Evolutionary conservation across 2,888 invertebrate species (phyloP).

Genomic region (Apotomis betuletana): DNA sequence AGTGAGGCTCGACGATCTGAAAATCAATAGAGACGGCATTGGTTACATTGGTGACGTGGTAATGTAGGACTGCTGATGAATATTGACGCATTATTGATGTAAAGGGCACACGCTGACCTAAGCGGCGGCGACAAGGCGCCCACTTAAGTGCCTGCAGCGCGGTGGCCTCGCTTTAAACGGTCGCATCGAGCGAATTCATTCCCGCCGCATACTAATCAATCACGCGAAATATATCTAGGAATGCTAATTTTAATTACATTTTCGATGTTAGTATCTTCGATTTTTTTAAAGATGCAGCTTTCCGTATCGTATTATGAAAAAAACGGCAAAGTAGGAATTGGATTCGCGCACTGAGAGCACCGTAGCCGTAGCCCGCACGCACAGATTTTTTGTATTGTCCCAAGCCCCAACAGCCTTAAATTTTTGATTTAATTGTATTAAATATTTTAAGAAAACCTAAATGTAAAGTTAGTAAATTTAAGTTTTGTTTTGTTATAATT

Average conservation of each 20-base stretch:
- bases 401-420: too few species aligned
- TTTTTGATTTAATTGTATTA: too few species aligned
- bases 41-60: not conserved
- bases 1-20: slow-evolving; percentile 78
- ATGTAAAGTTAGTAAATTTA: too few species aligned
- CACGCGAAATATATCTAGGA: slow-evolving; percentile 3
- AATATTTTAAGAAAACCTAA: too few species aligned
- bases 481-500: too few species aligned
- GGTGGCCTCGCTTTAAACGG: slow-evolving; percentile 33
- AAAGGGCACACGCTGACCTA: slow-evolving; percentile 36
- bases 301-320: too few species aligned
- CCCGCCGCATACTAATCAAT: slow-evolving; percentile 2
- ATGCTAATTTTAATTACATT: slow-evolving; percentile 3
- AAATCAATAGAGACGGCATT: slow-evolving; percentile 46
- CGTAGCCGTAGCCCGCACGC: too few species aligned
- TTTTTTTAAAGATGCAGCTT: not conserved
- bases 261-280: not conserved
- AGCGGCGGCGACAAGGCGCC: slow-evolving; percentile 44
- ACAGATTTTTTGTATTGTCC: too few species aligned
- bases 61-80: slow-evolving; percentile 21
- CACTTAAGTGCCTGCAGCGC: slow-evolving; percentile 56
- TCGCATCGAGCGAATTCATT: slow-evolving; percentile 25
- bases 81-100: slow-evolving; percentile 37
- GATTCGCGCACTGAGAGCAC: too few species aligned
- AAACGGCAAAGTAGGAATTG: too few species aligned